A percentile compares a stretch with the other conserved stretches of the same genome.
Conservation (phyloP, 1,140 invertebrate genomes). For the Nephila pilipes region DNA sequence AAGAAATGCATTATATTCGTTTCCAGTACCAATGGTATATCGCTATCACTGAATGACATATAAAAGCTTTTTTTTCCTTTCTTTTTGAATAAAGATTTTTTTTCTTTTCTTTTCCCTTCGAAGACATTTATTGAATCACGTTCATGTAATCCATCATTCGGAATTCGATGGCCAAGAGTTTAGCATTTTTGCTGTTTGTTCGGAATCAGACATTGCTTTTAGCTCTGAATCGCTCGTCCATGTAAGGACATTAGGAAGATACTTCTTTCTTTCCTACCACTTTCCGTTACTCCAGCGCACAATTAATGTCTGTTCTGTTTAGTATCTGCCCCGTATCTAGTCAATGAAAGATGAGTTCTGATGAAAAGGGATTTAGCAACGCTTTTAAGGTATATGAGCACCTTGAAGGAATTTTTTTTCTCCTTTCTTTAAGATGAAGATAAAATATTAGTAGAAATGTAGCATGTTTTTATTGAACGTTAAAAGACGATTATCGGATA, state of each 20-base stretch:
- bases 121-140: constrained; percentile 35
- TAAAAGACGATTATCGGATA: no score
- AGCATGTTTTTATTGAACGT: no score
- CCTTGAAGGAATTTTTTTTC: not conserved
- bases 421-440: not conserved
- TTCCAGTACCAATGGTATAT: not conserved
- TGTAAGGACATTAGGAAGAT: not conserved
- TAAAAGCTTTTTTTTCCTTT: not conserved
- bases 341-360: not conserved
- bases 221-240: not conserved
- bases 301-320: constrained; percentile 9
- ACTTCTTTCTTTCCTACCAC: not conserved
- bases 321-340: not conserved
- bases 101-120: not conserved
- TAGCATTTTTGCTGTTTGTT: constrained; percentile 10
- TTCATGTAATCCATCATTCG: not conserved
- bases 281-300: not conserved
- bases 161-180: not conserved
- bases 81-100: not conserved
- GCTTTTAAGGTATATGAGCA: not conserved
- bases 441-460: no score
- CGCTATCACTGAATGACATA: not conserved
- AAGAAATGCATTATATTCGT: not conserved
- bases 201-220: constrained; percentile 29
- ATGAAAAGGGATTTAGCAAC: not conserved